phyloP scores from a whole-genome alignment of 2,888 invertebrate genomes.

The Oscheius myriophilus region DNA sequence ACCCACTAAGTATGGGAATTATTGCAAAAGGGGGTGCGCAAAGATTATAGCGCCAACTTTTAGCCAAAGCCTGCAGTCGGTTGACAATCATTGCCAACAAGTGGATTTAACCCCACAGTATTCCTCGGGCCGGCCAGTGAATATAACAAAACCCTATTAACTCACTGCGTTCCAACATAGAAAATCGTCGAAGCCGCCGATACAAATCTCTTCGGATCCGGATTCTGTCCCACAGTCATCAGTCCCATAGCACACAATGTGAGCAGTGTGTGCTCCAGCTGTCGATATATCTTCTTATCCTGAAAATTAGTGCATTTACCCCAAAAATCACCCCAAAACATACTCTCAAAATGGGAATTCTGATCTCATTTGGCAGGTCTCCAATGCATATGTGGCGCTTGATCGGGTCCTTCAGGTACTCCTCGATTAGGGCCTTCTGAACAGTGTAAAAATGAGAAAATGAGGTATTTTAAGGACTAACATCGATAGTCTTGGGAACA shows the following conservation, averaged over 20 bases:
- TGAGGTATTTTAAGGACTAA: conserved; percentile 10
- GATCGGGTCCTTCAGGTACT: conserved; percentile 47
- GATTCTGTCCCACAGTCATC: conserved; percentile 43
- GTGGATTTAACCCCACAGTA: too few species aligned
- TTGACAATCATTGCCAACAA: too few species aligned
- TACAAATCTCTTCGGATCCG: conserved; percentile 44
- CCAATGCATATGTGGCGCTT: conserved; percentile 54
- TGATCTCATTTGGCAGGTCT: conserved; percentile 51
- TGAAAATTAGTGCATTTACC: conserved; percentile 23
- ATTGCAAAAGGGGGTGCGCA: too few species aligned
- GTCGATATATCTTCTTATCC: conserved; percentile 44
- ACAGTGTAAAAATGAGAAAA: not conserved
- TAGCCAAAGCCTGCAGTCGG: too few species aligned
- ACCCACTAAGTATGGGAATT: too few species aligned
- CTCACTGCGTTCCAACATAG: conserved; percentile 31
- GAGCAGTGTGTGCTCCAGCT: conserved; percentile 50
- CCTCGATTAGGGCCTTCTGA: conserved; percentile 13
- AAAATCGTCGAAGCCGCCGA: conserved; percentile 34
- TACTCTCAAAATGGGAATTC: conserved; percentile 39
- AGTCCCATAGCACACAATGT: conserved; percentile 51
- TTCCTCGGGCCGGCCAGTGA: too few species aligned
- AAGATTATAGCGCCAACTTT: too few species aligned
- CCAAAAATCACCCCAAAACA: not conserved
- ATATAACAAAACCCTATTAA: too few species aligned
- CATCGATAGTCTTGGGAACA: conserved; percentile 30